Conservation (phyloP, 2,888 invertebrate species). For the Spisula solida region DNA sequence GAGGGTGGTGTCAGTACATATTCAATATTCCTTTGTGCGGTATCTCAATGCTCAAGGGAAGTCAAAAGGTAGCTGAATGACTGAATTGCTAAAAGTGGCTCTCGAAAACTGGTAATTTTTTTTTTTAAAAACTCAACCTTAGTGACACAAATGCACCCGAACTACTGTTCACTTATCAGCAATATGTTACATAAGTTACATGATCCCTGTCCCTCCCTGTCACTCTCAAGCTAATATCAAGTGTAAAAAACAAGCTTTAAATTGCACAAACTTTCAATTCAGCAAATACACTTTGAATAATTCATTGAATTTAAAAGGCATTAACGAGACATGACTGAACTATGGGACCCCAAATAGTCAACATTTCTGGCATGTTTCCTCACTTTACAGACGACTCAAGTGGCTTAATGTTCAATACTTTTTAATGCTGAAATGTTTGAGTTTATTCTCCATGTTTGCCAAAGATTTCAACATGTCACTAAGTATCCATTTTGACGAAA, state of each 20-base stretch:
- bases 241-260: slow-evolving; percentile 11
- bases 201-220: neutral
- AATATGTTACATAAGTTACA: neutral
- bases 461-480: slow-evolving; percentile 28
- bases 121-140: too few species aligned
- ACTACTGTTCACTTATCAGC: neutral
- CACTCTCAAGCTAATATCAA: neutral
- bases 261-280: neutral
- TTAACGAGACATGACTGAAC: neutral
- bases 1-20: too few species aligned
- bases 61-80: too few species aligned
- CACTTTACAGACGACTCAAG: neutral
- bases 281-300: slow-evolving; percentile 10
- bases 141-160: neutral
- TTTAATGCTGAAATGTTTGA: neutral
- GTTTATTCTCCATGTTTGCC: slow-evolving; percentile 28
- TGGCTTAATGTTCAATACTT: neutral
- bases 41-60: too few species aligned
- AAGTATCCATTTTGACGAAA: slow-evolving; percentile 16
- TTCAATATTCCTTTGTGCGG: too few species aligned
- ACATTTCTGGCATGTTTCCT: slow-evolving; percentile 7
- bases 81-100: too few species aligned
- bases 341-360: neutral
- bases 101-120: too few species aligned
- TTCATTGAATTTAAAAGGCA: neutral